Evolutionary conservation across 2,113 vertebrate species (phyloP), one percentile per base, ranked within the genome.

Genomic region (Hoplias malabaricus): DNA sequence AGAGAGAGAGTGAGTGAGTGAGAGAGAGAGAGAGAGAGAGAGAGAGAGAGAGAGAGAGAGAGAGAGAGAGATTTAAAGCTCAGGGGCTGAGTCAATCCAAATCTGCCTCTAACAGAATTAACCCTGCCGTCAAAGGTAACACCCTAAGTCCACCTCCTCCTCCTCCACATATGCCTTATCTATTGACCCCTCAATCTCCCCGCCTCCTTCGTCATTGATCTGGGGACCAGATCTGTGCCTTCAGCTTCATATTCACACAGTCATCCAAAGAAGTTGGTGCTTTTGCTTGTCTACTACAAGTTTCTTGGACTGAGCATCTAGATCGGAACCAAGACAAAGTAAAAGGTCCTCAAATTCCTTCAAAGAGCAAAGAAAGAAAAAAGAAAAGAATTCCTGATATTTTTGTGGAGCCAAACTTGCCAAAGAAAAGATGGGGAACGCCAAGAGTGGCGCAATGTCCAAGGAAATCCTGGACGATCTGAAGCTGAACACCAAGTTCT

Each of bases 391-490:
- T 33, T 16, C 29, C 57, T 16, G 5, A 61, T n/a, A 33, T 5
- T 14, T 7, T 27, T 42, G 23, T 54, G 65, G 23, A 65, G 27
- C 62, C 57, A 68, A 21, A 3, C 59, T 12, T n/a, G 16, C n/a
- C 42, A 63, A 19, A 21, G 40, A 21, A 57, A 73, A 10, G 73
- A 98, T 98, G 96, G 96, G 96, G 21, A 98, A 98, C 85, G 75
- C 92, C 16, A 94, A 90, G 48, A 98, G 96, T 34, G 92, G 96
- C 2, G 93, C 95, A 0, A 78, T 98, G 43, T 98, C 96, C 34
- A 95, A 93, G 87, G 96, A 96, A 87, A 88, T 98, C 77, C 92
- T 98, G 80, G 93, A 96, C 74, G 96, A 98, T 42, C 90, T 98
- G 33, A 96, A 95, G 86, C 83, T 93, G 29, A 93, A 34, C 92